Percentiles rank a stretch among this genome's conserved stretches.
These are phyloP conservation scores for Axea sp. DNA, from an alignment of 2,888 invertebrate species.

Conservation along the genomic window DNA sequence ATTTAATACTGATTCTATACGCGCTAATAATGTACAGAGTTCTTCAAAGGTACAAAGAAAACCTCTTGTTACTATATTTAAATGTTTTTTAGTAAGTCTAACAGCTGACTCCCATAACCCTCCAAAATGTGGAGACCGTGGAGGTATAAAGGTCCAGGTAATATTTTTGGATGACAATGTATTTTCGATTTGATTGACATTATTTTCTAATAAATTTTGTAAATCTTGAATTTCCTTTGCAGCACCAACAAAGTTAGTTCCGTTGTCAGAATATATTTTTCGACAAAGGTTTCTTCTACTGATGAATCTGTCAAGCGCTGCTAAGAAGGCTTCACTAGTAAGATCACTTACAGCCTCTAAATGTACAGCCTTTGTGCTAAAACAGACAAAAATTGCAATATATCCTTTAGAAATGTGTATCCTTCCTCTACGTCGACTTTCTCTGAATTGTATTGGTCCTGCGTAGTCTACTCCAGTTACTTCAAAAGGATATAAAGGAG, in stretches of 20 bases:
- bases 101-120: conserved; percentile 64
- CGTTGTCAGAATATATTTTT: not conserved
- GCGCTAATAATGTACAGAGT: conserved; percentile 54
- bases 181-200: not conserved
- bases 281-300: not conserved
- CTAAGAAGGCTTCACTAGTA: not conserved
- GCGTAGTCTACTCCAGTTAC: not conserved
- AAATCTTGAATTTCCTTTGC: not conserved
- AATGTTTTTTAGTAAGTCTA: conserved; percentile 64
- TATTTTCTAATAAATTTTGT: no score
- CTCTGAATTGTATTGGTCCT: not conserved
- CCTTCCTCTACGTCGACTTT: not conserved
- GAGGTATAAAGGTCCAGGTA: not conserved
- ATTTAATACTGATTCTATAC: conserved; percentile 62
- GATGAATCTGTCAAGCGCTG: not conserved
- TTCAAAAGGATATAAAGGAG: not conserved
- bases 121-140: not conserved
- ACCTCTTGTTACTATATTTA: conserved; percentile 26
- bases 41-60: conserved; percentile 61
- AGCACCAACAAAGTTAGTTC: not conserved
- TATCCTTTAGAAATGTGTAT: not conserved
- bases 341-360: not conserved
- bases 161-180: not conserved
- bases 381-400: not conserved
- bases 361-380: not conserved